These are phyloP conservation scores for Hirtodrosophila trivittata DNA, from an alignment of 2,888 invertebrate genomes.

Conservation along the genomic window DNA sequence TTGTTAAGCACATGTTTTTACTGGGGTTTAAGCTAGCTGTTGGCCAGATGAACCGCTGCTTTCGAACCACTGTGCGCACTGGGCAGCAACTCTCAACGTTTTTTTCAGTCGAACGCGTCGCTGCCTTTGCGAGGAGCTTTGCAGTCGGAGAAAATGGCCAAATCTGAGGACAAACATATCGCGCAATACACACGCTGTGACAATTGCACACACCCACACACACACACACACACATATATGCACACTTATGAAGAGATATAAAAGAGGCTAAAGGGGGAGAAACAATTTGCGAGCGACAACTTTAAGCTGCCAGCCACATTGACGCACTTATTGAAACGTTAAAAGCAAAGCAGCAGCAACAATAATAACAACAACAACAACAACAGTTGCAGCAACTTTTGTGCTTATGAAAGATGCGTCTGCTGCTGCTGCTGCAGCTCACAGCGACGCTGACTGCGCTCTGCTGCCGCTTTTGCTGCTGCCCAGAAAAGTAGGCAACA, in stretches of 20 bases:
- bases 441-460: too few species aligned
- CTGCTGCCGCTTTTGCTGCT: conserved; percentile 28
- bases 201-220: conserved; percentile 6
- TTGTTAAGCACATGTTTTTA: too few species aligned
- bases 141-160: conserved; percentile 34
- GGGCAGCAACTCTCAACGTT: conserved; percentile 11
- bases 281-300: conserved; percentile 17
- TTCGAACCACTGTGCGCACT: too few species aligned
- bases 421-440: not conserved
- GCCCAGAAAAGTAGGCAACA: conserved; percentile 54
- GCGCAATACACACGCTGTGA: conserved; percentile 51
- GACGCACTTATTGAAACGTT: conserved; percentile 66
- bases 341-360: conserved; percentile 30
- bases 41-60: too few species aligned
- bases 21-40: too few species aligned
- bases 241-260: too few species aligned
- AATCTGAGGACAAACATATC: conserved; percentile 67
- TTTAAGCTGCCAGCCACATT: conserved; percentile 58
- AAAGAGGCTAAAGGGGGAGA: not conserved
- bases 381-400: conserved; percentile 29
- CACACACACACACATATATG: too few species aligned
- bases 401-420: conserved; percentile 43
- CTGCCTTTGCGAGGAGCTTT: too few species aligned
- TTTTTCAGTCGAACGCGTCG: too few species aligned
- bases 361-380: conserved; percentile 7